Evolutionary conservation across 2,888 invertebrate genomes (phyloP), one percentile per base, ranked within the genome.

Genomic region (Gryllus longicercus): DNA sequence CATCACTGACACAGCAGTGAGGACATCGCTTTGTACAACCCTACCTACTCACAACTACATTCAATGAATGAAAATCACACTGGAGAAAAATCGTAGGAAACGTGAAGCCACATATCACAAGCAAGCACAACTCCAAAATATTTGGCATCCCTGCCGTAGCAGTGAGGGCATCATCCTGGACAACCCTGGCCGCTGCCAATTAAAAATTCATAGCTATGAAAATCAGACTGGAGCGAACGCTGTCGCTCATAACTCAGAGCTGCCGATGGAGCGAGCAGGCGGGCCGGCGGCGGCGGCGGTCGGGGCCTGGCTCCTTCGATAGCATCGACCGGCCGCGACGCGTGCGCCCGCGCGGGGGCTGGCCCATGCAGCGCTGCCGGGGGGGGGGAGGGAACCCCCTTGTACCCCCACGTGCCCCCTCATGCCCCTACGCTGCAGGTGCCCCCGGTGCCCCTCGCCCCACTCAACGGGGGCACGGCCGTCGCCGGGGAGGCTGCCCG

Each of bases 151-250:
- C 38, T 38, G 8, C 5, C 38, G 8, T 8, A 38, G 38, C 38
- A 38, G 38, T 38, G 5, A 38, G 0, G 38, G 8, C 38, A 5
- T 38, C 38, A 38, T 38, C 5, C 38, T 38, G 38, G 38, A 38
- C 38, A 38, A 38, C 38, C 38, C 38, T 38, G 38, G 38, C 8
- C 38, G 38, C 38, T 38, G 38, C 38, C 38, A 63, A 63, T 63
- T 63, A 63, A 63, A 63, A 63, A 63, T 63, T 63, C 63, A 63
- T 63, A 63, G 63, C 16, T 63, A 63, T 63, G 63, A 63, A 63
- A 63, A 63, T 63, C 14, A 63, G 63, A 63, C 63, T 63, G 63
- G 63, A 63, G 63, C 63, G 63, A 63, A n/a, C n/a, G 63, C 63
- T 63, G 63, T 63, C 63, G 63, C 16, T 63, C 63, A 63, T 63